Evolutionary conservation across 2,113 vertebrate genomes (phyloP), one percentile per base, ranked within the genome.

Genomic region (Brachyistius frenatus): DNA sequence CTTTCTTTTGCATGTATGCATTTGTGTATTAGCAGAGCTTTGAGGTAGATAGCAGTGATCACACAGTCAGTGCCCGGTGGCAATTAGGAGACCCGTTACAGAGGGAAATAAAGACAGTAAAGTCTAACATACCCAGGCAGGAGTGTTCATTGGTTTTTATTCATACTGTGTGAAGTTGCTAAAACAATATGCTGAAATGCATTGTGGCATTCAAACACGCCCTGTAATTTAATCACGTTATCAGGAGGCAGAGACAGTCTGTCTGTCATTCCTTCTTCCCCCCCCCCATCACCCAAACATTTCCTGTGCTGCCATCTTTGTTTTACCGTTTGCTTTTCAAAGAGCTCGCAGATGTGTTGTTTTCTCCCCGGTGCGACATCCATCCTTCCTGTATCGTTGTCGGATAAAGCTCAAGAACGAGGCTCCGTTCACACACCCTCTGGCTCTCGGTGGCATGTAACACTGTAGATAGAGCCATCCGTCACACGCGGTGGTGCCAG

Each of bases 401-500:
- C 23, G 33, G 71, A 73, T 82, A 61, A 78, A 82, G 85, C 88
- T 80, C 0, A 50, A 76, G 81, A 81, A 88, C 31, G 33, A 55
- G 63, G 72, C 83, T 67, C 71, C 13, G n/a, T 66, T 78, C 83
- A 90, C 75, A 81, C 76, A 66, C 64, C 83, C 84, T 76, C 71
- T 64, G 73, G 76, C 88, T 84, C 83, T 69, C 35, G 2, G 80
- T 82, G 80, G 74, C 86, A 69, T 85, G 83, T 88, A 83, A 67
- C 76, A 7, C 61, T 46, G 61, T 60, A 83, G 88, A 89, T 86
- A 50, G 84, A 91, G 82, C 78, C 82, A 88, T 89, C 88, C 46
- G 87, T 91, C 91, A 91, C 83, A 60, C 87, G 65, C 58, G 53
- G 67, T 32, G 16, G 9, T 81, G 90, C 83, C 88, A 87, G 80